phyloP scores from a whole-genome alignment of 2,888 invertebrate species.

The Limnephilus rhombicus region DNA sequence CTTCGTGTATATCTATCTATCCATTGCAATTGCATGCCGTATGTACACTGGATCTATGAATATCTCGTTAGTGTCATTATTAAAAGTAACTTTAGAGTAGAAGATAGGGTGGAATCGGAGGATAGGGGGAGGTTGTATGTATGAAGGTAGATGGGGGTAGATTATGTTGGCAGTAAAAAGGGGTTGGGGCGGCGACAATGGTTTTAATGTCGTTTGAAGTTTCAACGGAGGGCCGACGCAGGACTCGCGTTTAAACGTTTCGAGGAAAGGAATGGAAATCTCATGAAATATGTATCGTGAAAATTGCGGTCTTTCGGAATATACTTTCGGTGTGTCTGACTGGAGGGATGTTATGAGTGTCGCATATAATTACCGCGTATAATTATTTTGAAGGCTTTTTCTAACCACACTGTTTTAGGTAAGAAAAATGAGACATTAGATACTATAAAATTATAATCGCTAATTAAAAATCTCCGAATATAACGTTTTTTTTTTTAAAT shows the following conservation, averaged over 20 bases:
- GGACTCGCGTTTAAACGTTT: constrained; percentile 21
- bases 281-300: constrained; percentile 12
- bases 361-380: neutral
- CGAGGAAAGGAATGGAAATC: constrained; percentile 4
- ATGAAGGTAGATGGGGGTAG: neutral
- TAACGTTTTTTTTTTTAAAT: too few relatives aligned
- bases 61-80: neutral
- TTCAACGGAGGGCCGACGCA: constrained; percentile 1
- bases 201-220: constrained; percentile 26
- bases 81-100: constrained; percentile 4
- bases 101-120: neutral
- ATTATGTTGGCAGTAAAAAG: neutral
- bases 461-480: too few relatives aligned
- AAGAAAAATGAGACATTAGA: too few relatives aligned
- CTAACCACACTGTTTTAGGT: neutral
- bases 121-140: neutral
- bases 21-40: neutral
- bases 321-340: neutral
- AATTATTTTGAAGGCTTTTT: neutral
- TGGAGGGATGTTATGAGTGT: neutral
- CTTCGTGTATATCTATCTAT: neutral
- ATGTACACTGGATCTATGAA: neutral
- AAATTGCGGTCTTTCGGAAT: neutral
- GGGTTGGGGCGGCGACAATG: neutral
- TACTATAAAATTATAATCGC: too few relatives aligned